Evolutionary conservation across 2,113 vertebrate genomes (phyloP), one percentile per base, ranked within the genome.

Genomic region (Fulmarus glacialis): DNA sequence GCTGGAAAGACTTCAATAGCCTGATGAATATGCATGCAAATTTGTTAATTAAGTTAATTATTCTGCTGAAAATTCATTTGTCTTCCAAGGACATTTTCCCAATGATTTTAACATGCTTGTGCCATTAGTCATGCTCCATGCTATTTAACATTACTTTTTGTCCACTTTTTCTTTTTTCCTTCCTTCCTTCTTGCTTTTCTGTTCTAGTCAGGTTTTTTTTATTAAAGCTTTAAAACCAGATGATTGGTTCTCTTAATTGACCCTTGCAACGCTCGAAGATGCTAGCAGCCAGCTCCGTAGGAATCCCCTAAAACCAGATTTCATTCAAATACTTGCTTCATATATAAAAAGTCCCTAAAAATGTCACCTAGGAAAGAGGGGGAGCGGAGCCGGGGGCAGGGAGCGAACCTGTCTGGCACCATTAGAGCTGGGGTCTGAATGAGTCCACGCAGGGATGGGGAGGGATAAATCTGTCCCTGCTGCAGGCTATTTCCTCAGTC

Each of bases 11-110:
- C 99, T 99, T 99, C 99, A 99, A 99, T 99, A 99, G 99, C 99
- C 99, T 99, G 99, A 99, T 99, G 99, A 99, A 99, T 99, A 99
- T 99, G 99, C 99, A 99, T 99, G 99, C 98, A 99, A 99, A 99
- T 99, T 99, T 99, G 99, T 99, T 99, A 99, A 99, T 99, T 99
- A 99, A 99, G 99, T 99, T 99, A 99, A 99, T 99, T 99, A 99
- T 99, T 99, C 99, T 99, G 99, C 99, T 99, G 99, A 99, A 99
- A 99, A 99, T 99, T 98, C 99, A 99, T 99, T 99, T 98, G 99
- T 99, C 99, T 99, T 99, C 99, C 99, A 99, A 99, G 99, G 99
- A 99, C 99, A 99, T 99, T 99, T 99, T 99, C 99, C 99, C 99
- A 98, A 99, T 99, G 99, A 99, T 99, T 99, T 99, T 99, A 99